A percentile compares a stretch with the other conserved stretches of the same genome.
These are phyloP conservation scores for Herpailurus yagouaroundi DNA, from an alignment of 2,113 vertebrate genomes.

Conservation along the genomic window DNA sequence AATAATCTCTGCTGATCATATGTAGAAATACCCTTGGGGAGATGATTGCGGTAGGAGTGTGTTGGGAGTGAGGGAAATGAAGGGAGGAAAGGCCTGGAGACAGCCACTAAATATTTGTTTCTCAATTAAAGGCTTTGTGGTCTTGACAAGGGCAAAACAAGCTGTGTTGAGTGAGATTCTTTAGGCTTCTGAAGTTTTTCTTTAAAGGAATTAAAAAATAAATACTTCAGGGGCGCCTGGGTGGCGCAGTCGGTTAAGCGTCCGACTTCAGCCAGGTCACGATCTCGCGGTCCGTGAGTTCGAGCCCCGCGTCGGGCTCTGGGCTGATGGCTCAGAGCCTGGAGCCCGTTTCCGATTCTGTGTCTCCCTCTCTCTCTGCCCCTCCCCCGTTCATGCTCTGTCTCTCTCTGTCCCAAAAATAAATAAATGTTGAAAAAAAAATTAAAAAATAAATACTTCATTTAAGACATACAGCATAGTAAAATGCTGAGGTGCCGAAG, in stretches of 20 bases:
- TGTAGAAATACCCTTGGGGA: not conserved
- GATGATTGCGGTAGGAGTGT: not conserved
- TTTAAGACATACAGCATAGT: not conserved
- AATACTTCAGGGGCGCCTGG: no score
- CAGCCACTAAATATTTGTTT: not conserved
- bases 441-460: constrained; percentile 9
- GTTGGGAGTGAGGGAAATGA: not conserved
- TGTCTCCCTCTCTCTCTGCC: no score
- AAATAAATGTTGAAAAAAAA: no score
- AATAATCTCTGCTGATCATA: not conserved
- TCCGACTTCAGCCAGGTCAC: no score
- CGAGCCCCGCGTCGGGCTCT: no score
- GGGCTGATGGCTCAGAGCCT: no score
- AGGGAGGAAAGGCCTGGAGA: not conserved
- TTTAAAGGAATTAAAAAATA: constrained; percentile 39
- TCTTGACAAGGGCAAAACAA: not conserved
- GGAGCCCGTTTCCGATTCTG: no score
- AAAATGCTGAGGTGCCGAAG: constrained; percentile 7
- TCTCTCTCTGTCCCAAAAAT: no score
- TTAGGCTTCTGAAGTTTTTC: not conserved
- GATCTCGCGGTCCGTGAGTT: no score
- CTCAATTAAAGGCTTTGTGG: not conserved
- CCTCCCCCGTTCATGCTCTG: no score
- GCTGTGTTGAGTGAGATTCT: not conserved
- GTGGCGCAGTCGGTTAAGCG: no score